These are phyloP conservation scores for Ictalurus furcatus DNA, from an alignment of 2,113 vertebrate species.

Conservation along the genomic window DNA sequence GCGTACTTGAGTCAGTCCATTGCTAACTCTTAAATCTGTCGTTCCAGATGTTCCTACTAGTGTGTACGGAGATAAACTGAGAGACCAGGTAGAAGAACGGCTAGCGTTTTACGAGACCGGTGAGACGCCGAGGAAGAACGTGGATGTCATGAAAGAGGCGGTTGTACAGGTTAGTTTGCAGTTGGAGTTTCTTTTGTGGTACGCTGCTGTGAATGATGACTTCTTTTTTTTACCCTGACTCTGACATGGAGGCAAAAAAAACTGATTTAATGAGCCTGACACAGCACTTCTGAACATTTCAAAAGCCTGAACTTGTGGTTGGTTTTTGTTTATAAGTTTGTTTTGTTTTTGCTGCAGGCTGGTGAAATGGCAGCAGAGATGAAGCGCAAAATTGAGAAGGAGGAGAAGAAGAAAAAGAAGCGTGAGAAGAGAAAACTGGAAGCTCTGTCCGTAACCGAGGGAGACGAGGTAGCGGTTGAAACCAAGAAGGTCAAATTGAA, in stretches of 20 bases:
- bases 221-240: conserved; percentile 66
- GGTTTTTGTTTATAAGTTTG: not conserved
- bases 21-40: not conserved
- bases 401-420: conserved; percentile 86
- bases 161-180: conserved; percentile 76
- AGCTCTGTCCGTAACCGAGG: conserved; percentile 64
- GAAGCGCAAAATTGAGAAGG: conserved; percentile 83
- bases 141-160: conserved; percentile 93
- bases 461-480: conserved; percentile 46
- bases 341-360: conserved; percentile 67
- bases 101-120: conserved; percentile 92
- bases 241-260: conserved; percentile 72
- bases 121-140: conserved; percentile 86
- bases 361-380: conserved; percentile 79
- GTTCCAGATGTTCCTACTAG: conserved; percentile 85
- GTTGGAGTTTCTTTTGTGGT: rapidly evolving
- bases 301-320: rapidly evolving
- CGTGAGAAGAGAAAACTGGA: conserved; percentile 78
- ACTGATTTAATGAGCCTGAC: conserved; percentile 99
- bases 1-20: rapidly evolving
- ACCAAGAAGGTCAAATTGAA: conserved; percentile 59
- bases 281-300: conserved; percentile 41
- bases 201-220: conserved; percentile 82
- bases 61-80: conserved; percentile 90
- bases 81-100: conserved; percentile 92